Base-by-base conservation (phyloP, 2,797 vertebrate genomes). In the Euphonia xanthogaster region DNA sequence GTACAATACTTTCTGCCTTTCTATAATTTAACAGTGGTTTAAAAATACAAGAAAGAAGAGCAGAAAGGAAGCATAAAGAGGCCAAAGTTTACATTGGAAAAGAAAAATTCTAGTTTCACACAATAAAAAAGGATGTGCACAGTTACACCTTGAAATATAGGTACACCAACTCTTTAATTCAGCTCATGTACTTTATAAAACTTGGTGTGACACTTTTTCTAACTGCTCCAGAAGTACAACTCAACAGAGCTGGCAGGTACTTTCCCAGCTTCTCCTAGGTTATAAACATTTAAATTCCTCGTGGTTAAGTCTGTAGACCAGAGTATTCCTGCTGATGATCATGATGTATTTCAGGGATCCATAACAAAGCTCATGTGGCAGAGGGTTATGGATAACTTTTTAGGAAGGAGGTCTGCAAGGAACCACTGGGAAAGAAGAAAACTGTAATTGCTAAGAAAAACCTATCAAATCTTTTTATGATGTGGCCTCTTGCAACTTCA, bases 31-130 rank as follows among this genome's bases (percentile, higher is more conserved):
- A 47, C 50, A 40, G 14, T 7, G 12, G 33, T 33, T 92, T 96
- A 61, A 91, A 96, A 87, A 88, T 31, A 93, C 45, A 88, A 81
- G 57, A 67, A 75, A 63, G n/a, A 86, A 66, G 58, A 65, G 19
- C 20, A 88, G 60, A 60, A 80, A 88, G n/a, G 37, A 86, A 72
- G 48, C 39, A 53, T 5, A 14, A 57, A 82, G 42, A 74, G 19
- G 27, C 12, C 37, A 40, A 58, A 40, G 35, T 70, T 67, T 66
- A 27, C n/a, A 63, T 0, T 16, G 3, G 21, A 88, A 50, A 9
- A 66, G 50, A 51, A 92, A 58, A 84, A 68, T 3, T 11, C 7
- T 4, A 4, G 18, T 68, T 65, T 80, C 23, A 61, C 5, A 8
- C 28, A 62, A 27, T 23, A 19, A 39, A 45, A 67, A 77, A 1